Evolutionary conservation across 1,140 invertebrate species (phyloP).

Genomic region (Brachionus calyciflorus): DNA sequence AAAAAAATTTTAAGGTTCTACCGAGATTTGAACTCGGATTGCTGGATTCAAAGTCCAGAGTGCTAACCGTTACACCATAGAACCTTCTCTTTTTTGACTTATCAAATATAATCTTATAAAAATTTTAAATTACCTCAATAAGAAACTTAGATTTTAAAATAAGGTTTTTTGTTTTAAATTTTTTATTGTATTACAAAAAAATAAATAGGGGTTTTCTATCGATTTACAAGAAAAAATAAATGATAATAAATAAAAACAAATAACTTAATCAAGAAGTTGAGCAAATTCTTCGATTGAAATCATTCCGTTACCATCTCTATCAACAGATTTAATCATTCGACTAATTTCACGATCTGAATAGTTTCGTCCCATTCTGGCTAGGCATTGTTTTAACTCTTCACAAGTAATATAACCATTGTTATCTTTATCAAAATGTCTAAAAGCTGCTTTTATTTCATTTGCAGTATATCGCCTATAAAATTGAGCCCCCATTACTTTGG

Average conservation of each 20-base stretch:
- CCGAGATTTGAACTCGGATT: too few relatives aligned
- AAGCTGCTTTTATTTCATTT: conserved; percentile 1
- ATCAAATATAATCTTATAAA: too few relatives aligned
- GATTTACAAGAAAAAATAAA: background rate
- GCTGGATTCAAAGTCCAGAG: too few relatives aligned
- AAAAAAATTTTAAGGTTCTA: too few relatives aligned
- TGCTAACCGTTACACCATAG: too few relatives aligned
- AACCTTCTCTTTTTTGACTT: too few relatives aligned
- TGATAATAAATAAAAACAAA: background rate
- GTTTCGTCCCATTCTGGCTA: background rate
- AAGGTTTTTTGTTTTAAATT: too few relatives aligned
- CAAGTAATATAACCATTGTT: conserved; percentile 26
- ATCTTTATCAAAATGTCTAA: conserved; percentile 43
- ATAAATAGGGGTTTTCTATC: too few relatives aligned
- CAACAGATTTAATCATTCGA: conserved; percentile 29
- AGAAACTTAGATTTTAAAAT: too few relatives aligned
- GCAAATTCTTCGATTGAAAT: conserved; percentile 45
- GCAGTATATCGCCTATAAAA: conserved; percentile 8
- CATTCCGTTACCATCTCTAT: conserved; percentile 38
- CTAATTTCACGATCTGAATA: conserved; percentile 30
- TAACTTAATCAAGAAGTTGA: background rate
- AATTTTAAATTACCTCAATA: too few relatives aligned
- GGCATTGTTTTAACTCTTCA: conserved; percentile 1
- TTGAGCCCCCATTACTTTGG: conserved; percentile 16
- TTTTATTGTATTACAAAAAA: too few relatives aligned